Conservation (phyloP, 2,113 vertebrate species). For the Elachura formosa region DNA sequence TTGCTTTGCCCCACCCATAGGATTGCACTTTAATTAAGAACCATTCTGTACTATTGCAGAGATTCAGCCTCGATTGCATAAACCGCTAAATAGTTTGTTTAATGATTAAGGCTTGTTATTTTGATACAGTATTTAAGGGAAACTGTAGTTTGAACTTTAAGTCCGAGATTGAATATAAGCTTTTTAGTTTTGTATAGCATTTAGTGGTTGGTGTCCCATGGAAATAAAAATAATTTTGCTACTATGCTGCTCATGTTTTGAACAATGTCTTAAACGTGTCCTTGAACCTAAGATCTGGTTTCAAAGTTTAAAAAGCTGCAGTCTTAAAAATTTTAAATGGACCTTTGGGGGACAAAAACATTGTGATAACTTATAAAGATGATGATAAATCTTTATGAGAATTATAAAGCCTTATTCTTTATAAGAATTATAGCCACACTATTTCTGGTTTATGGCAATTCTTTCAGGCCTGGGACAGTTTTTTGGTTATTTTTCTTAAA, state of each 20-base stretch:
- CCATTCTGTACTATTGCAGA: not conserved
- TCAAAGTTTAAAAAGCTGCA: not conserved
- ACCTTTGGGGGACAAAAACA: not conserved
- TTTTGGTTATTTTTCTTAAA: not conserved
- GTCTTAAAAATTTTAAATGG: not conserved
- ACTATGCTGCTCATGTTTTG: not conserved
- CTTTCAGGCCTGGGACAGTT: not conserved
- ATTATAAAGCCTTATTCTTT: no score
- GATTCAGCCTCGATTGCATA: not conserved
- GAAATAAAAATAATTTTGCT: not conserved
- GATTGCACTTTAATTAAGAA: not conserved
- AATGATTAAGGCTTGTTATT: not conserved
- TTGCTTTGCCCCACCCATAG: conserved; percentile 1
- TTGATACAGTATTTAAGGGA: not conserved
- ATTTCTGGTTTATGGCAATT: not conserved
- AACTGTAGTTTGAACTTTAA: not conserved
- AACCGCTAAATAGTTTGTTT: not conserved
- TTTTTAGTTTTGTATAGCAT: not conserved
- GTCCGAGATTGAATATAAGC: not conserved
- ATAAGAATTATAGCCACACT: not conserved
- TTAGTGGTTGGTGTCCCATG: not conserved
- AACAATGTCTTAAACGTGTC: not conserved
- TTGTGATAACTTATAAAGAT: not conserved
- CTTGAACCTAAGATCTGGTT: not conserved
- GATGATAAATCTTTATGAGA: not conserved